phyloP scores from a whole-genome alignment of 2,888 invertebrate genomes.

The Pantelozetes paolii region DNA sequence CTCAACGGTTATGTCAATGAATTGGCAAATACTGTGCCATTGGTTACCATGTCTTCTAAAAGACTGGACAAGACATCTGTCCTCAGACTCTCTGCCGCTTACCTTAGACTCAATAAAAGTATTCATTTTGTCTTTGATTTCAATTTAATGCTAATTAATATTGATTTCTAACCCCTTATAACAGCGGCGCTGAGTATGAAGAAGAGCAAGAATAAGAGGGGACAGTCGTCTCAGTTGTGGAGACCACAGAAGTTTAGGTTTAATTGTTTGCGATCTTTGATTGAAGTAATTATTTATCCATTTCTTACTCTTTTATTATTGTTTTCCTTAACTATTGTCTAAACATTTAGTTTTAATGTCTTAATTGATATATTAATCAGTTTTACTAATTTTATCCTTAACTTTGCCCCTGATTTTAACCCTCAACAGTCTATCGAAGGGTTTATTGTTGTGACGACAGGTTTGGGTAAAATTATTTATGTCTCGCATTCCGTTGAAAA shows the following conservation, averaged over 20 bases:
- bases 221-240: conserved; percentile 21
- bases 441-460: conserved; percentile 72
- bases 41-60: conserved; percentile 73
- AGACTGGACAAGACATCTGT: conserved; percentile 87
- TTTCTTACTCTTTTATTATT: no score
- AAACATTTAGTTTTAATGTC: no score
- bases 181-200: background rate
- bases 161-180: background rate
- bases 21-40: conserved; percentile 75
- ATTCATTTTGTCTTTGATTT: conserved; percentile 47
- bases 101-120: conserved; percentile 72
- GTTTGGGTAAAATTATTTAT: conserved; percentile 63
- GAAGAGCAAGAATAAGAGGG: conserved; percentile 5
- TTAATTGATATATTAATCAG: no score
- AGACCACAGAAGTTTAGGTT: background rate
- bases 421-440: conserved; percentile 60
- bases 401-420: no score
- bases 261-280: background rate
- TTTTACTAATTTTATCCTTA: no score
- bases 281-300: conserved; percentile 30
- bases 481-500: conserved; percentile 78
- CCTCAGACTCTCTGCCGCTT: conserved; percentile 76
- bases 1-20: conserved; percentile 78
- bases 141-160: conserved; percentile 16
- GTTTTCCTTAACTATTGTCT: no score